Evolutionary conservation across 2,113 vertebrate species (phyloP), one percentile per base, ranked within the genome.

Genomic region (Morone chrysops): DNA sequence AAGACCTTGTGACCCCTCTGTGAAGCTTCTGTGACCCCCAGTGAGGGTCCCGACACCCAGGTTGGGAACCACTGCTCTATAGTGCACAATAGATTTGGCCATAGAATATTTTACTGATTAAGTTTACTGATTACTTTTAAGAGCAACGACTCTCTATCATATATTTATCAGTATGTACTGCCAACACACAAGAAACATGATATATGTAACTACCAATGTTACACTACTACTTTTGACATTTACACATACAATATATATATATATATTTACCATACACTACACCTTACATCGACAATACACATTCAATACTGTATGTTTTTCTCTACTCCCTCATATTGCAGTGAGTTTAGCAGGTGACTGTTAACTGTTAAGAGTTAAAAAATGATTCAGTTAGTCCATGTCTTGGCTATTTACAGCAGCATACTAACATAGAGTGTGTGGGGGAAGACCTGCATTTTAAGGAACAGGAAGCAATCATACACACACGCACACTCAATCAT

Each of bases 361-460:
- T 59, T 72, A 20, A 20, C 18, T 62, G 13, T 31, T 70, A 11
- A 43, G 25, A 77, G 63, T 43, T 5, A 25, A 36, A 22, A 72
- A 53, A 41, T 41, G 5, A 8, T 12, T 65, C 8, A 38, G 18
- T 48, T 47, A 17, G 12, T 47, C 18, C 13, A 22, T 11, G 17
- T 48, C 14, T 22, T 38, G 12, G 20, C 36, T 18, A 3, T 43
- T 51, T 47, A 17, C 43, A 65, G 38, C 63, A 48, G 17, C 43
- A 45, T 59, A 47, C 40, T 6, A 60, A 82, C 41, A 22, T 14
- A 20, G 45, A 62, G 77, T 86, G 70, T 84, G 51, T 65, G 70
- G 31, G 67, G 68, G 65, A 43, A 14, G 41, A 48, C 65, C 63
- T 81, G 65, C 65, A 62, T 78, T 62, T 83, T 73, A 48, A 83